These are phyloP conservation scores for Luperina nickerlii DNA, from an alignment of 2,888 invertebrate species.

Conservation along the genomic window DNA sequence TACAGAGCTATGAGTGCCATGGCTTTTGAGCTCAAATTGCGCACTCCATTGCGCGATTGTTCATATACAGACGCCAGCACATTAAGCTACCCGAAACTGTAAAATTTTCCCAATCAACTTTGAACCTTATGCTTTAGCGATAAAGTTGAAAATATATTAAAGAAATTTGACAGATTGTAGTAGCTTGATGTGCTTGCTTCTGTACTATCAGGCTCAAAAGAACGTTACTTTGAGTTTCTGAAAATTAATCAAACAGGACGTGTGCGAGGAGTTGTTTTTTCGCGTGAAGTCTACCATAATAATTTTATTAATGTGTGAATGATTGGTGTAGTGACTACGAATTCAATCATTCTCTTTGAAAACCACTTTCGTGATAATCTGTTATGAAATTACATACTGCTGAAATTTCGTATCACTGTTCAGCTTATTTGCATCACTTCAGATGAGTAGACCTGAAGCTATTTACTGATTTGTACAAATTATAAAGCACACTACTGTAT, in stretches of 20 bases:
- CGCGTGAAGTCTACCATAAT: background rate
- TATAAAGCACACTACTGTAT: background rate
- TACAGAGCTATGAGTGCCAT: constrained; percentile 71
- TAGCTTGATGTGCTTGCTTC: no score
- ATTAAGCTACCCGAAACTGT: no score
- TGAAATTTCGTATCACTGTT: background rate
- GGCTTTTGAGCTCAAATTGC: constrained; percentile 67
- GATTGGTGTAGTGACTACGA: background rate
- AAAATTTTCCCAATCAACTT: no score
- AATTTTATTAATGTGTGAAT: background rate
- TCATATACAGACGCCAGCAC: no score
- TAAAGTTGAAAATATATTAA: no score
- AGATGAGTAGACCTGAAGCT: background rate
- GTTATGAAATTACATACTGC: background rate
- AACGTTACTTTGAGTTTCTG: constrained; percentile 30
- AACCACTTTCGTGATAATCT: background rate
- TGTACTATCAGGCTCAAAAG: constrained; percentile 53
- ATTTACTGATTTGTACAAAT: background rate
- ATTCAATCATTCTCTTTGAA: background rate
- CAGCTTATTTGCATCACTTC: background rate
- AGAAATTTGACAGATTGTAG: no score
- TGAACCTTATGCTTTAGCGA: no score
- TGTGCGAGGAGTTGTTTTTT: background rate
- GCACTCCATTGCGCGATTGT: constrained; percentile 67
- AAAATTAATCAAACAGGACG: constrained; percentile 29